These are phyloP conservation scores for Tupiocoris notatus DNA, from an alignment of 2,888 invertebrate genomes.

Conservation along the genomic window DNA sequence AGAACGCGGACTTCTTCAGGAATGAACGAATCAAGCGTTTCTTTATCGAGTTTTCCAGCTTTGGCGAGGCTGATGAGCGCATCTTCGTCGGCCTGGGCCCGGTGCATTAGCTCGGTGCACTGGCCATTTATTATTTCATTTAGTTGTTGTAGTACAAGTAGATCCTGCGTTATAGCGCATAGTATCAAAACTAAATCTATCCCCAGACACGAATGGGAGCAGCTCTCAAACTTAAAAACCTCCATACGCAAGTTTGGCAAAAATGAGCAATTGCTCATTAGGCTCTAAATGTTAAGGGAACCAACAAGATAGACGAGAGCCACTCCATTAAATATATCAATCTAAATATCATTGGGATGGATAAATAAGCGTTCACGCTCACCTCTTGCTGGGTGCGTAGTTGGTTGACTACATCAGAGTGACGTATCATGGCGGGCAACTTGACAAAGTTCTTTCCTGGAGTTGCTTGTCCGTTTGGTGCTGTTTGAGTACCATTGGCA, in stretches of 20 bases:
- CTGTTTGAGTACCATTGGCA: neutral
- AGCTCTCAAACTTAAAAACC: neutral
- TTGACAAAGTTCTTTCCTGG: constrained; percentile 5
- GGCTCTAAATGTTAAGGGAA: too few relatives aligned
- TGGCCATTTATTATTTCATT: constrained; percentile 42
- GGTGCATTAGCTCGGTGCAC: constrained; percentile 43
- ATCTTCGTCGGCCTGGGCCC: constrained; percentile 44
- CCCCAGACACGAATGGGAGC: neutral
- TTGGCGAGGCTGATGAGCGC: constrained; percentile 44
- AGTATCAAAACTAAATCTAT: constrained; percentile 33
- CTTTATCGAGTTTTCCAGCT: constrained; percentile 47
- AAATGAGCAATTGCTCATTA: too few relatives aligned
- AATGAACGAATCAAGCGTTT: constrained; percentile 58
- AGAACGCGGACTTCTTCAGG: constrained; percentile 56
- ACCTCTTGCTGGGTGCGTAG: constrained; percentile 33
- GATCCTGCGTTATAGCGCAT: constrained; percentile 38
- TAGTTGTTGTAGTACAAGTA: constrained; percentile 39
- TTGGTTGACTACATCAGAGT: constrained; percentile 29
- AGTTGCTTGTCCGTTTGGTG: constrained; percentile 3
- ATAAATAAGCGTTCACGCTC: too few relatives aligned
- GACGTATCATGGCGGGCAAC: constrained; percentile 8
- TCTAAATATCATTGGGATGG: too few relatives aligned
- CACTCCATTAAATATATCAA: neutral
- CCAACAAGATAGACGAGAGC: too few relatives aligned
- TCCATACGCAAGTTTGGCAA: too few relatives aligned